Evolutionary conservation across 1,140 invertebrate genomes (phyloP).

Genomic region (Hestina assimilis): DNA sequence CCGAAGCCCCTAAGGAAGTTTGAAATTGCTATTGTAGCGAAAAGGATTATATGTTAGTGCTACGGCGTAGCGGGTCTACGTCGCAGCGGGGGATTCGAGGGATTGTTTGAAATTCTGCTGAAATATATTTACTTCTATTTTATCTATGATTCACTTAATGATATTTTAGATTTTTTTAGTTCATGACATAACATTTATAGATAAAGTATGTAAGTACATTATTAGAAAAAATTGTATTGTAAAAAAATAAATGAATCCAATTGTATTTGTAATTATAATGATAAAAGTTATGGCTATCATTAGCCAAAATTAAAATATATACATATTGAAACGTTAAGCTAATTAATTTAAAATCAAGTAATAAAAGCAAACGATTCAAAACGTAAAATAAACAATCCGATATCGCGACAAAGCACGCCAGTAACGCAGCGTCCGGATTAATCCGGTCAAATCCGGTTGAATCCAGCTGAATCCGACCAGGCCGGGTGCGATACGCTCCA

Average conservation of each 20-base stretch:
- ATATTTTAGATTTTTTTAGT: neutral
- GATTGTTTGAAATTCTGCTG: constrained; percentile 48
- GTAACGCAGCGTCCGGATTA: constrained; percentile 41
- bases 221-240: no score
- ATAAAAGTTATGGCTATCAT: neutral
- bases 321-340: neutral
- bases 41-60: constrained; percentile 80
- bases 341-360: constrained; percentile 19
- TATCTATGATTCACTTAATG: neutral
- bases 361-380: constrained; percentile 50
- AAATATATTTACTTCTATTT: constrained; percentile 17
- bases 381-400: constrained; percentile 66
- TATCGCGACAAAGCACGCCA: constrained; percentile 60
- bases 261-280: no score
- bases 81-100: constrained; percentile 49
- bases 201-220: no score
- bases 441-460: constrained; percentile 49
- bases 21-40: constrained; percentile 80
- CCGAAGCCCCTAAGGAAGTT: constrained; percentile 80
- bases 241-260: no score
- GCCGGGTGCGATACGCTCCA: constrained; percentile 53
- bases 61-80: constrained; percentile 73
- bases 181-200: neutral
- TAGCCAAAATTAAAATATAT: neutral
- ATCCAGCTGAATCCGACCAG: constrained; percentile 58